Percentiles rank a stretch among this genome's conserved stretches.
These are phyloP conservation scores for Drosophila seguyi DNA, from an alignment of 1,140 invertebrate species.

Conservation along the genomic window DNA sequence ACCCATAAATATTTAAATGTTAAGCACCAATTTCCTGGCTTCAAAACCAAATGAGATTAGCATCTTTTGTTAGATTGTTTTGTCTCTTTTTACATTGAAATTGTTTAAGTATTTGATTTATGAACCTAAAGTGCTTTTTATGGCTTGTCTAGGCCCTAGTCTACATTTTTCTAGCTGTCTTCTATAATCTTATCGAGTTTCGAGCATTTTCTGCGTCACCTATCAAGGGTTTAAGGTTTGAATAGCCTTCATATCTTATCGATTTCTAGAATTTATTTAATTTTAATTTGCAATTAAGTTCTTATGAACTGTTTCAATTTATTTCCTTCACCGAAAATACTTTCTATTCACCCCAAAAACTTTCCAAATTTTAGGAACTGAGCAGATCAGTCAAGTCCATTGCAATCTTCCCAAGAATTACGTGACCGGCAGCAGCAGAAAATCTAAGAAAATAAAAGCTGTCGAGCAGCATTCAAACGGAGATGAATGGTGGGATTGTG, in stretches of 20 bases:
- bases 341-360: constrained; percentile 16
- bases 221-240: neutral
- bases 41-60: constrained; percentile 2
- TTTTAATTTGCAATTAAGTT: neutral
- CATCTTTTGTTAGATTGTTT: constrained; percentile 3
- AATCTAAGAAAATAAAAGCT: constrained; percentile 22
- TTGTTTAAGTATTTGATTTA: neutral
- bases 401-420: constrained; percentile 30
- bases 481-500: constrained; percentile 33
- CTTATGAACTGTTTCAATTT: neutral
- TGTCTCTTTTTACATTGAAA: neutral
- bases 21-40: neutral
- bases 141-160: constrained; percentile 3
- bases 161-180: neutral
- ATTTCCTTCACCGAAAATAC: constrained; percentile 7
- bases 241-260: constrained; percentile 5
- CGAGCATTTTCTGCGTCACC: neutral
- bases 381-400: neutral
- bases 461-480: neutral
- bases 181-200: constrained; percentile 11
- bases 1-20: constrained; percentile 7
- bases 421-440: constrained; percentile 30
- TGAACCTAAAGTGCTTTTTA: neutral
- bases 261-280: neutral
- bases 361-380: constrained; percentile 27